Percentiles rank a stretch among this genome's conserved stretches.
Conservation (phyloP, 2,888 invertebrate species). For the Clunio marinus region DNA sequence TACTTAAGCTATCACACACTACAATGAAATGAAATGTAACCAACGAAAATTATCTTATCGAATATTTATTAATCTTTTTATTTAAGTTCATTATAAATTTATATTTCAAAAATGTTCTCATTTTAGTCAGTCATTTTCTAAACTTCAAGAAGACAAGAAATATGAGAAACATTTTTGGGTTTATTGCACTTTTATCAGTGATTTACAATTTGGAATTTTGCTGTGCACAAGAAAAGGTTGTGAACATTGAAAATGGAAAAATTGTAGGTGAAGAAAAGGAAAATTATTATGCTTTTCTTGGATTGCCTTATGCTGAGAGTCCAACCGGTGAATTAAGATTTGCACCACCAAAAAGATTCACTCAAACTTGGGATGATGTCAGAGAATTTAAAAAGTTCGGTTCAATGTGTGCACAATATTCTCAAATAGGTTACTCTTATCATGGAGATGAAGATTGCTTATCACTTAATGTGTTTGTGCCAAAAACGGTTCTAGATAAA, state of each 20-base stretch:
- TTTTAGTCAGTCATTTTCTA: too few species aligned
- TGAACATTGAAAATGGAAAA: constrained; percentile 1
- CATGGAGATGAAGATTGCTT: constrained; percentile 65
- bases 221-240: neutral
- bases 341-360: constrained; percentile 47
- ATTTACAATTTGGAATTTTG: too few species aligned
- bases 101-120: too few species aligned
- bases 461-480: constrained; percentile 61
- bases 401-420: constrained; percentile 61
- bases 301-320: constrained; percentile 4
- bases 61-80: too few species aligned
- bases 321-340: constrained; percentile 60
- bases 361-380: constrained; percentile 43
- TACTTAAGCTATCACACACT: too few species aligned
- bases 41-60: too few species aligned
- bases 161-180: too few species aligned
- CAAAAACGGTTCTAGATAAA: constrained; percentile 45
- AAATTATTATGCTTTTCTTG: neutral
- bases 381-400: constrained; percentile 57
- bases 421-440: constrained; percentile 47
- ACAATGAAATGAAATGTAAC: too few species aligned
- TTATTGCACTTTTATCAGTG: too few species aligned
- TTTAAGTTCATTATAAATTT: too few species aligned
- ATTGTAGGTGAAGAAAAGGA: neutral
- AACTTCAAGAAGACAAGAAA: too few species aligned